A percentile compares a stretch with the other conserved stretches of the same genome.
These are phyloP conservation scores for Australoheros facetus DNA, from an alignment of 2,797 vertebrate genomes.

Conservation along the genomic window DNA sequence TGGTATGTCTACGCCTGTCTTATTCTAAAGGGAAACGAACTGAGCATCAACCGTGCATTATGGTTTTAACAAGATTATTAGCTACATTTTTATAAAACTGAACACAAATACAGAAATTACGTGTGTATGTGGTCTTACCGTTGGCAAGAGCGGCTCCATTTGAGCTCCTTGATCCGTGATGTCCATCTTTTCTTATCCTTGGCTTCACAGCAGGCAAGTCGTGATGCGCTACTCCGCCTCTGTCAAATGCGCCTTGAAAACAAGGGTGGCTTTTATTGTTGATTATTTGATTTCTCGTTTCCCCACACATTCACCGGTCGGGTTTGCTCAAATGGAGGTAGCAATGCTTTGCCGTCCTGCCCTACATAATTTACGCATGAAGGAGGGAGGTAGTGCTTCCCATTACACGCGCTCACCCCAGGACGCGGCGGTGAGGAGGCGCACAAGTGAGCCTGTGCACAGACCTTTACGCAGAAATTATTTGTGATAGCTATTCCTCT, in stretches of 20 bases:
- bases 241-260: constrained; percentile 23
- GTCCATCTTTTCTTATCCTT: constrained; percentile 86
- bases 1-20: not conserved
- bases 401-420: constrained; percentile 49
- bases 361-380: constrained; percentile 77
- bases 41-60: not conserved
- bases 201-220: constrained; percentile 40
- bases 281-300: not conserved
- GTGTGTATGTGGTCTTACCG: constrained; percentile 80
- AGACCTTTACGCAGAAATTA: not conserved
- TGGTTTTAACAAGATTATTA: not conserved
- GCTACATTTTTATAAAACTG: not conserved
- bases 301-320: constrained; percentile 40
- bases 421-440: constrained; percentile 48
- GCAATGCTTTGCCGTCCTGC: constrained; percentile 65
- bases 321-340: constrained; percentile 67
- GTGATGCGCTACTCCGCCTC: constrained; percentile 45
- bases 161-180: constrained; percentile 95
- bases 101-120: not conserved
- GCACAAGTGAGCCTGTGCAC: constrained; percentile 44
- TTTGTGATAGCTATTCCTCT: not conserved
- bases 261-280: not conserved
- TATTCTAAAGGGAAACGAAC: constrained; percentile 14
- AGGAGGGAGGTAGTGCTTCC: constrained; percentile 70
- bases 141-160: constrained; percentile 96